Percentiles rank a stretch among this genome's conserved stretches.
Conservation (phyloP, 2,888 invertebrate species). For the Chymomyza caudatula region DNA sequence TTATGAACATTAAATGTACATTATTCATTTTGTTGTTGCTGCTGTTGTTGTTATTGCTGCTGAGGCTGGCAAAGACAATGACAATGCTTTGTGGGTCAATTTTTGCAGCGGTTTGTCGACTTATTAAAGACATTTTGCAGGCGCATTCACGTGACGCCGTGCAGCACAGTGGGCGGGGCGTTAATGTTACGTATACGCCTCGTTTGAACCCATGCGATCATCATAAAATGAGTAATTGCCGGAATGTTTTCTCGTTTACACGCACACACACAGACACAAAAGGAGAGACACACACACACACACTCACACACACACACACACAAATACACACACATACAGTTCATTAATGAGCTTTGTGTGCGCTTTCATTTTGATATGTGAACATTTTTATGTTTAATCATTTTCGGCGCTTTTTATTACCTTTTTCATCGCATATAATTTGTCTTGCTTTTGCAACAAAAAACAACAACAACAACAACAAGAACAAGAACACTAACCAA, state of each 20-base stretch:
- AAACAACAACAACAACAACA: conserved; percentile 19
- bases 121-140: conserved; percentile 55
- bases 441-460: conserved; percentile 6
- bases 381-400: conserved; percentile 66
- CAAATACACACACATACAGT: neutral
- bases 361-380: conserved; percentile 45
- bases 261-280: conserved; percentile 4
- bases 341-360: conserved; percentile 53
- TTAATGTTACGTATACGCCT: conserved; percentile 53
- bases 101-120: conserved; percentile 12
- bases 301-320: neutral
- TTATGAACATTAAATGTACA: conserved; percentile 66
- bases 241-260: conserved; percentile 64
- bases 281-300: neutral
- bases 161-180: conserved; percentile 6
- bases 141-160: conserved; percentile 51
- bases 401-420: conserved; percentile 59
- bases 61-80: conserved; percentile 37
- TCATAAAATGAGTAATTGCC: conserved; percentile 73
- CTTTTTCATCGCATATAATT: conserved; percentile 46
- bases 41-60: conserved; percentile 7
- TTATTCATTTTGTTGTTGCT: conserved; percentile 53
- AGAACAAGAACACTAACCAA: conserved; percentile 23
- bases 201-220: conserved; percentile 57
- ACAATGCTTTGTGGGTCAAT: conserved; percentile 33